Evolutionary conservation across 2,113 vertebrate genomes (phyloP).

Genomic region (Siniperca chuatsi): DNA sequence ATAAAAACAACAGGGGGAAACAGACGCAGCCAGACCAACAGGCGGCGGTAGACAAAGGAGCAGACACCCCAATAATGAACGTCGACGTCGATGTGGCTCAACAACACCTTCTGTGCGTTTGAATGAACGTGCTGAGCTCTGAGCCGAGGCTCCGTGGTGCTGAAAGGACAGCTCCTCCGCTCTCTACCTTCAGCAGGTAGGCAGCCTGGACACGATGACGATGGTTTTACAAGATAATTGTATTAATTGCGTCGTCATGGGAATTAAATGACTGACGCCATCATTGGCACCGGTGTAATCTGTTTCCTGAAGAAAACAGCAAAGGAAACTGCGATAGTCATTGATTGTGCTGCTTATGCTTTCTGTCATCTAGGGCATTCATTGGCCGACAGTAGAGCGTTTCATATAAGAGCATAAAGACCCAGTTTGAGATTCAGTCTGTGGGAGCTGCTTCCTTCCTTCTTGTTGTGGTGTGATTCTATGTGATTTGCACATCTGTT

Average conservation of each 20-base stretch:
- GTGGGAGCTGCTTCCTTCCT: not conserved
- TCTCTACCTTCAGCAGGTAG: conserved; percentile 76
- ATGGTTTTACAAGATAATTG: not conserved
- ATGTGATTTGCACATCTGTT: conserved; percentile 14
- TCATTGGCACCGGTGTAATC: not conserved
- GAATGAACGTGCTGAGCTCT: conserved; percentile 56
- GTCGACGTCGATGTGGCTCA: conserved; percentile 40
- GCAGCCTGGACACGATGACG: not conserved
- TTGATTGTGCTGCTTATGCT: not conserved
- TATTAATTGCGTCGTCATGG: conserved; percentile 25
- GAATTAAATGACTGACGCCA: conserved; percentile 25
- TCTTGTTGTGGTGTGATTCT: not conserved
- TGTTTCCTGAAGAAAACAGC: not conserved
- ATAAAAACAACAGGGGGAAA: no score
- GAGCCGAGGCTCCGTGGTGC: conserved; percentile 65
- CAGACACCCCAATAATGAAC: conserved; percentile 29
- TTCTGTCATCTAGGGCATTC: conserved; percentile 3
- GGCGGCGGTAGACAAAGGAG: conserved; percentile 74
- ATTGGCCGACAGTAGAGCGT: not conserved
- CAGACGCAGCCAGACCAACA: conserved; percentile 76
- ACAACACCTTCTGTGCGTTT: conserved; percentile 50
- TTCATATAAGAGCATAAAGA: not conserved
- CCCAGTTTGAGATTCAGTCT: not conserved
- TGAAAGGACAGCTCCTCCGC: conserved; percentile 77
- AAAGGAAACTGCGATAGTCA: not conserved